These are phyloP conservation scores for Chaenocephalus aceratus DNA, from an alignment of 2,113 vertebrate genomes.

Conservation along the genomic window DNA sequence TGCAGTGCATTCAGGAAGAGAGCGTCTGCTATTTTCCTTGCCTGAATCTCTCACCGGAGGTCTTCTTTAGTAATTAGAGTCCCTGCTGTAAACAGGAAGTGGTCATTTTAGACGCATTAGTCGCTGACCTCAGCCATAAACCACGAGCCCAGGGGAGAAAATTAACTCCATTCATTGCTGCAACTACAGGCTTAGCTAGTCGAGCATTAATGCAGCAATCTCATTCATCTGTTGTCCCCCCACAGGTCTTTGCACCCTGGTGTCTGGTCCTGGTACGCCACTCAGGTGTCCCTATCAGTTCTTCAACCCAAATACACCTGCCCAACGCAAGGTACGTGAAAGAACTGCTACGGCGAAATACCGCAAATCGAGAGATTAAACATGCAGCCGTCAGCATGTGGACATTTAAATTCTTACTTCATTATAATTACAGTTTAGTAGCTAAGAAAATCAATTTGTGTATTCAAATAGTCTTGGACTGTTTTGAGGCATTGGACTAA, in stretches of 20 bases:
- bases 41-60: constrained; percentile 14
- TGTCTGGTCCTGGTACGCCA: constrained; percentile 94
- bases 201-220: neutral
- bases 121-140: constrained; percentile 48
- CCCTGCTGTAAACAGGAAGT: constrained; percentile 75
- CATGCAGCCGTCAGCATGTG: too few relatives aligned
- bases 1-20: constrained; percentile 13
- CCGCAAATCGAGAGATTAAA: neutral
- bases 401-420: too few relatives aligned
- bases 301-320: constrained; percentile 94
- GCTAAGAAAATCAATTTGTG: too few relatives aligned
- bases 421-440: too few relatives aligned
- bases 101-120: constrained; percentile 64
- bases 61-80: constrained; percentile 55
- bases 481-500: too few relatives aligned
- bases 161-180: constrained; percentile 1
- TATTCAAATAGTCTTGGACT: too few relatives aligned
- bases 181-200: neutral
- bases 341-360: neutral
- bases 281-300: constrained; percentile 94
- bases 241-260: constrained; percentile 91
- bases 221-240: neutral
- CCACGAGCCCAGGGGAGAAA: constrained; percentile 17
- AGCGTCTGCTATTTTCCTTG: constrained; percentile 37
- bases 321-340: constrained; percentile 90